Evolutionary conservation across 2,888 invertebrate genomes (phyloP), one percentile per base, ranked within the genome.

Genomic region (Amblyteles armatorius): DNA sequence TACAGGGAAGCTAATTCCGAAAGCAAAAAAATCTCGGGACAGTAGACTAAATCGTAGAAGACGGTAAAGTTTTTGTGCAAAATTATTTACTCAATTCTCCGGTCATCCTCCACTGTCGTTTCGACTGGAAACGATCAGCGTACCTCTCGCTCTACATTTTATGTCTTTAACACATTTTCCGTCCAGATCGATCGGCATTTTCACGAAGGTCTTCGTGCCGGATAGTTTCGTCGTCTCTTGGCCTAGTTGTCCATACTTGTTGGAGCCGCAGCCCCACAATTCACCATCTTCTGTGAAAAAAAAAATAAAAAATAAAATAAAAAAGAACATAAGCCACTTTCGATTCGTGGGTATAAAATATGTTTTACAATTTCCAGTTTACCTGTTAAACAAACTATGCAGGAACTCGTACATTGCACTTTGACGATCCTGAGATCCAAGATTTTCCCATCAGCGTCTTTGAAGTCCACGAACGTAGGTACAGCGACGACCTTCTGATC

Each of bases 161-260:
- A 94, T 88, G 86, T 93, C 90, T 81, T 85, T 82, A 19, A 93
- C 88, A 50, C 9, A 83, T 33, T 86, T 69, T 13, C 78, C 33
- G 22, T 78, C 69, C 0, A 90, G 40, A 60, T 89, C 82, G 6
- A 88, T 29, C 0, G 90, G 83, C 1, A 94, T 76, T 79, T 86
- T 88, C 2, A 92, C 72, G 84, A 93, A 93, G 29, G 77, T 89
- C 81, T 89, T 87, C 0, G 89, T 87, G 44, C 29, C 63, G n/a
- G 55, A 1, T 0, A 90, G 76, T 3, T 86, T 78, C 22, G 87
- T 82, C 13, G 84, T 86, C 1, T 88, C 65, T 48, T 89, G 89
- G 9, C 96, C 97, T 67, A 98, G 93, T 91, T 98, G 98, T 1
- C 97, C 97, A 94, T 98, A 97, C 90, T 96, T 96, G 94, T 98